A percentile compares a stretch with the other conserved stretches of the same genome.
Evolutionary conservation across 2,888 invertebrate genomes (phyloP).

Genomic region (Oscheius sp.): DNA sequence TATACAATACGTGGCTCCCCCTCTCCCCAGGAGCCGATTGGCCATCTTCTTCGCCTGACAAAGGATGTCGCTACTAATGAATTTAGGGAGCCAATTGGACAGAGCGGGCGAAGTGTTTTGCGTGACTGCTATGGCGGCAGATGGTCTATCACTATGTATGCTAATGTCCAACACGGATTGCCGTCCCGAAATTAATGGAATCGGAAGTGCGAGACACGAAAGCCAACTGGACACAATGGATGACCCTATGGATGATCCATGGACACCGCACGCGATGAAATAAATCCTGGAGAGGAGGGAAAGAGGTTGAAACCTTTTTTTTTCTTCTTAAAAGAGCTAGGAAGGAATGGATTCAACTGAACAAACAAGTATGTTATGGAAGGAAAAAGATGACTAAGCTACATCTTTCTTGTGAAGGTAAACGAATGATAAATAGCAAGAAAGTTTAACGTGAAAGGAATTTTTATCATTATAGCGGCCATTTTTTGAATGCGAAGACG

Average conservation of each 20-base stretch:
- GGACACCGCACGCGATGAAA: too few relatives aligned
- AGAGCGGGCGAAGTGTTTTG: conserved; percentile 25
- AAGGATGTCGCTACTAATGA: conserved; percentile 5
- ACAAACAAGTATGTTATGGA: background rate
- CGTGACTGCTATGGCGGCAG: conserved; percentile 21
- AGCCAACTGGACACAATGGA: conserved; percentile 21
- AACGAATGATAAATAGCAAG: too few relatives aligned
- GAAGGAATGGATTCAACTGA: too few relatives aligned
- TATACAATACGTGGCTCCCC: background rate
- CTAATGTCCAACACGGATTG: conserved; percentile 21
- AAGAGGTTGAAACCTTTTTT: too few relatives aligned
- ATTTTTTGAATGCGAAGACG: background rate
- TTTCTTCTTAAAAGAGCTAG: too few relatives aligned
- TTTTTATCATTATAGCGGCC: background rate
- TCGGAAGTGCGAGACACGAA: conserved; percentile 22
- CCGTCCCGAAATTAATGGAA: conserved; percentile 28
- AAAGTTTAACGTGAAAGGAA: too few relatives aligned
- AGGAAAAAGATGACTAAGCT: too few relatives aligned
- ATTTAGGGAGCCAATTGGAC: conserved; percentile 16
- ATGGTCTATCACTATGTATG: conserved; percentile 30
- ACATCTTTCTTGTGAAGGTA: background rate
- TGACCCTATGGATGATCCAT: background rate
- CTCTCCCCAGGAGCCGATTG: background rate
- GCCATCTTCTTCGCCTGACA: too few relatives aligned
- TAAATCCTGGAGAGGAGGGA: too few relatives aligned